phyloP scores from a whole-genome alignment of 2,888 invertebrate species.

The Axea sp. region DNA sequence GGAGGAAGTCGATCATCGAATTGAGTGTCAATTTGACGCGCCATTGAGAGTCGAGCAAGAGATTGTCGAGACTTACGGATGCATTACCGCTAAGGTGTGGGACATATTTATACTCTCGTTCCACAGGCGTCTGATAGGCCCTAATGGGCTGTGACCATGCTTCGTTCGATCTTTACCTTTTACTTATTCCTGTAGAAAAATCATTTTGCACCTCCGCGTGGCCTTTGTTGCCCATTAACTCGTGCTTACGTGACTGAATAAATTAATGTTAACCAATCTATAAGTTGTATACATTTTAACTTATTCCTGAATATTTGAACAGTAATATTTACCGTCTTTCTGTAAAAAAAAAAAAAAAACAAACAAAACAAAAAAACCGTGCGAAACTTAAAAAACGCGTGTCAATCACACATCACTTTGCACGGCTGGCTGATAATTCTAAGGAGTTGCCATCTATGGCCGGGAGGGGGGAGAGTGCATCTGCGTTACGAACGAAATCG shows the following conservation, averaged over 20 bases:
- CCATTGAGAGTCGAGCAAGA: slow-evolving; percentile 47
- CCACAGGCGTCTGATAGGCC: slow-evolving; percentile 71
- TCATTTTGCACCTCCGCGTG: slow-evolving; percentile 50
- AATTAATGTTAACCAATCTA: slow-evolving; percentile 6
- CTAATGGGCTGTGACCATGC: slow-evolving; percentile 74
- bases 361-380: too few relatives aligned
- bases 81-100: slow-evolving; percentile 75
- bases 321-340: too few relatives aligned
- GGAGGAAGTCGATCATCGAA: slow-evolving; percentile 33
- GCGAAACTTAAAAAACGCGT: too few relatives aligned
- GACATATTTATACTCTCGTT: slow-evolving; percentile 75
- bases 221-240: slow-evolving; percentile 41
- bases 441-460: too few relatives aligned
- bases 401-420: too few relatives aligned
- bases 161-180: slow-evolving; percentile 33
- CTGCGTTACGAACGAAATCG: too few relatives aligned
- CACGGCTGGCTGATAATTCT: too few relatives aligned
- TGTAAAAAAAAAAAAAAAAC: too few relatives aligned
- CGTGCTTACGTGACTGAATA: slow-evolving; percentile 16
- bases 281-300: too few relatives aligned
- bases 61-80: slow-evolving; percentile 73
- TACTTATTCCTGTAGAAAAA: slow-evolving; percentile 59
- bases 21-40: slow-evolving; percentile 50
- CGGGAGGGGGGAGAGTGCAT: too few relatives aligned
- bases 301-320: too few relatives aligned